phyloP scores from a whole-genome alignment of 2,797 vertebrate species.

The Taeniopygia guttata region DNA sequence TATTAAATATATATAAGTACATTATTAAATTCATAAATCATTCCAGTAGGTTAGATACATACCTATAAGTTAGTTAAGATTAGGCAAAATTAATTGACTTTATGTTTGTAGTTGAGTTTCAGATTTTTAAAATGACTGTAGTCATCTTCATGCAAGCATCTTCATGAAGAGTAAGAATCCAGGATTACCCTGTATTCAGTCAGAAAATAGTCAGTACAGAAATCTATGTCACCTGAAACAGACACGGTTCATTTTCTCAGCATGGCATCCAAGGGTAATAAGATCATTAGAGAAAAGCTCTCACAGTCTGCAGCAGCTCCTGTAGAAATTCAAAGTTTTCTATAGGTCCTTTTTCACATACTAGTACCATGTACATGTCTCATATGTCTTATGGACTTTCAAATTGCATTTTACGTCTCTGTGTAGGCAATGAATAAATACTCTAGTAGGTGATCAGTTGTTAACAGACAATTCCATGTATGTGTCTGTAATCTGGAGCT shows the following conservation, averaged over 20 bases:
- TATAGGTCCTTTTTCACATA: not conserved
- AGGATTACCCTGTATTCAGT: not conserved
- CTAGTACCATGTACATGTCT: rapidly evolving
- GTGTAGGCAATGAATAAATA: not conserved
- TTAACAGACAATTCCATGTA: not conserved
- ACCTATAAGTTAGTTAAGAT: not conserved
- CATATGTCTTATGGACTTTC: not conserved
- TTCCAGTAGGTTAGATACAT: not conserved
- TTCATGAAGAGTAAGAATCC: not conserved
- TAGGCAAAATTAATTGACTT: not conserved
- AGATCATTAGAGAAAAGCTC: not conserved
- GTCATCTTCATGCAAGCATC: not conserved
- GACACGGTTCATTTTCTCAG: not conserved
- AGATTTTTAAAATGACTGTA: not conserved
- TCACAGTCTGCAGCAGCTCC: not conserved
- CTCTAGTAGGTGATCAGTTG: not conserved
- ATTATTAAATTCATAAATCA: not conserved
- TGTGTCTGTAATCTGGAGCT: not conserved
- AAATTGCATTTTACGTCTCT: not conserved
- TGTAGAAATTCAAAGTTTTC: not conserved
- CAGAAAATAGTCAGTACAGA: not conserved
- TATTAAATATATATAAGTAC: not conserved
- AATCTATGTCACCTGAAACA: not conserved
- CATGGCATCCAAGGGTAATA: not conserved
- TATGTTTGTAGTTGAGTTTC: not conserved